Percentiles rank a stretch among this genome's conserved stretches.
Conservation (phyloP, 1,140 invertebrate species). For the Bombyx mandarina region DNA sequence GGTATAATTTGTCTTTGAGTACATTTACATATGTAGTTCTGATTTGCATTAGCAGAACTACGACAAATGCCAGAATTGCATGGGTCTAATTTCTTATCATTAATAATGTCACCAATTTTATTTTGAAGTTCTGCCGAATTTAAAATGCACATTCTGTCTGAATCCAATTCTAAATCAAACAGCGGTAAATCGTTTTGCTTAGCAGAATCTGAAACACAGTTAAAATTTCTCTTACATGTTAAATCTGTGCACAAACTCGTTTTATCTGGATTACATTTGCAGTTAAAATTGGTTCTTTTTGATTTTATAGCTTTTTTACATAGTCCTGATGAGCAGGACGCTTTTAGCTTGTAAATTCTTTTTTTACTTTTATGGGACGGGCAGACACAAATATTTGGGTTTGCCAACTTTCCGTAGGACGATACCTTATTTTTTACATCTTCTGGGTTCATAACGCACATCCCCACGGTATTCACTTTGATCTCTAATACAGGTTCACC, state of each 20-base stretch:
- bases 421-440: slow-evolving; percentile 27
- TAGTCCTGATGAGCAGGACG: slow-evolving; percentile 16
- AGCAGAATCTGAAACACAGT: slow-evolving; percentile 1
- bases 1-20: neutral
- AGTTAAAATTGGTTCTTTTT: slow-evolving; percentile 25
- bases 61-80: slow-evolving; percentile 3
- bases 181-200: slow-evolving; percentile 15
- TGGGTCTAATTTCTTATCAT: neutral
- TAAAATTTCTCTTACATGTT: slow-evolving; percentile 15
- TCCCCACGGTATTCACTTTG: slow-evolving; percentile 22
- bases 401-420: slow-evolving; percentile 15
- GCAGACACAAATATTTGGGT: slow-evolving; percentile 24
- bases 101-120: slow-evolving; percentile 7
- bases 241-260: slow-evolving; percentile 21
- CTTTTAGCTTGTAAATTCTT: slow-evolving; percentile 3
- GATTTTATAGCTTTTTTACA: slow-evolving; percentile 21
- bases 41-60: neutral
- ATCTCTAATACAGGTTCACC: slow-evolving; percentile 29
- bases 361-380: slow-evolving; percentile 14
- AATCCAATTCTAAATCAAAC: slow-evolving; percentile 32
- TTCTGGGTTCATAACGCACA: slow-evolving; percentile 23
- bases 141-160: slow-evolving; percentile 28
- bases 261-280: slow-evolving; percentile 20
- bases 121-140: slow-evolving; percentile 29
- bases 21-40: slow-evolving; percentile 5